Evolutionary conservation across 2,797 vertebrate species (phyloP).

Genomic region (Xiphophorus birchmanni): DNA sequence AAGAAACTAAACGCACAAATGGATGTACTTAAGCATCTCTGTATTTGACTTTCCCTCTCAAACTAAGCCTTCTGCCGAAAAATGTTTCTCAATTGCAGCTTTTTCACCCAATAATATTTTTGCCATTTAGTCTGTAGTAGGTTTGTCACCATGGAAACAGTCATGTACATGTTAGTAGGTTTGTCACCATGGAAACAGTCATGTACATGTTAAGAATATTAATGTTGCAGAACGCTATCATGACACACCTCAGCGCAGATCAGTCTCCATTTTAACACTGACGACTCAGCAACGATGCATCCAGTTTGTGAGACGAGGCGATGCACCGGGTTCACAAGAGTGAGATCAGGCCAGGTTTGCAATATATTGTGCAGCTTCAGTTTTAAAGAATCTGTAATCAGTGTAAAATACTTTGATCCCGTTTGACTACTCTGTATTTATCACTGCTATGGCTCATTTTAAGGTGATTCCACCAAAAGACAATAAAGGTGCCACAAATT

Average conservation of each 20-base stretch:
- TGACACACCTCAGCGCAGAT: constrained; percentile 20
- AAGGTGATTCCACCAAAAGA: background rate
- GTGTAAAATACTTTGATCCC: background rate
- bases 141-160: constrained; percentile 62
- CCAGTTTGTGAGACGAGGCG: background rate
- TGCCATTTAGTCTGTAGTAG: constrained; percentile 30
- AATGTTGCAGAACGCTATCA: constrained; percentile 34
- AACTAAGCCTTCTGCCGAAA: constrained; percentile 14
- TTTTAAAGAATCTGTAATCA: background rate
- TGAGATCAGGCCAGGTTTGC: background rate
- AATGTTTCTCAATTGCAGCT: constrained; percentile 17
- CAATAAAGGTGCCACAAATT: background rate
- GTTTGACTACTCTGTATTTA: background rate
- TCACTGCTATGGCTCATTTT: background rate
- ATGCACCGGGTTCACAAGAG: background rate
- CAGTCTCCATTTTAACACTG: constrained; percentile 14
- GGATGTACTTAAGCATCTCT: background rate
- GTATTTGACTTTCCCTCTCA: constrained; percentile 15
- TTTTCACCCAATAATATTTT: constrained; percentile 16
- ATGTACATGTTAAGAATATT: constrained; percentile 51
- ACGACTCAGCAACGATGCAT: constrained; percentile 1
- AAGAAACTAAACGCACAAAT: background rate
- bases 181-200: constrained; percentile 62
- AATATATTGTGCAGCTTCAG: background rate
- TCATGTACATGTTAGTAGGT: constrained; percentile 34